Evolutionary conservation across 2,113 vertebrate genomes (phyloP).

Genomic region (Physeter macrocephalus): DNA sequence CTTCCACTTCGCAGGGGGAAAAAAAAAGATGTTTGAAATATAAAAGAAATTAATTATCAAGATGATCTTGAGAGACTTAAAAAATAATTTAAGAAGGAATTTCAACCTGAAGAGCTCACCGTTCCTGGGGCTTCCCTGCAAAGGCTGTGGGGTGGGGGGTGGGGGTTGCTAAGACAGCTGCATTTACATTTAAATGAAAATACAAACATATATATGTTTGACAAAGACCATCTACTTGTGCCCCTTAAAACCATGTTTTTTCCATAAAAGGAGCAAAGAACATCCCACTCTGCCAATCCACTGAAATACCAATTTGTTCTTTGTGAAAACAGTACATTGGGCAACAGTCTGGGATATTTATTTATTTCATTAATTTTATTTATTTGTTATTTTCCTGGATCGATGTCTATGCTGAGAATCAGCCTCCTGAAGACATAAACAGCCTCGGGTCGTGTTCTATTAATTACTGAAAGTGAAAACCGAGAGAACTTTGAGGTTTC

Average conservation of each 20-base stretch:
- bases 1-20: constrained; percentile 33
- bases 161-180: background rate
- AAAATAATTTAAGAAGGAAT: constrained; percentile 63
- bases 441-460: background rate
- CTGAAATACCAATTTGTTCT: constrained; percentile 11
- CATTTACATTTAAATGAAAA: constrained; percentile 74
- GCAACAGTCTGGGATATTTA: background rate
- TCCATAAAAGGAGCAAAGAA: constrained; percentile 32
- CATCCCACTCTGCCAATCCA: background rate
- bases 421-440: background rate
- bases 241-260: constrained; percentile 39
- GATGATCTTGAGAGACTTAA: constrained; percentile 46
- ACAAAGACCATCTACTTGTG: constrained; percentile 47
- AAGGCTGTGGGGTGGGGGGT: background rate
- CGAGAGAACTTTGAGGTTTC: background rate
- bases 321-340: background rate
- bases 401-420: background rate
- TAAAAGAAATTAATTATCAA: constrained; percentile 65
- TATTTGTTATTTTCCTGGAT: background rate
- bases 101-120: constrained; percentile 52
- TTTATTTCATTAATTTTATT: background rate
- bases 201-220: constrained; percentile 16
- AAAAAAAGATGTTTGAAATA: constrained; percentile 49
- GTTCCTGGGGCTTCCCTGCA: constrained; percentile 10
- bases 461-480: background rate